Base-by-base conservation (phyloP, 2,113 vertebrate species). In the Falco punctatus region DNA sequence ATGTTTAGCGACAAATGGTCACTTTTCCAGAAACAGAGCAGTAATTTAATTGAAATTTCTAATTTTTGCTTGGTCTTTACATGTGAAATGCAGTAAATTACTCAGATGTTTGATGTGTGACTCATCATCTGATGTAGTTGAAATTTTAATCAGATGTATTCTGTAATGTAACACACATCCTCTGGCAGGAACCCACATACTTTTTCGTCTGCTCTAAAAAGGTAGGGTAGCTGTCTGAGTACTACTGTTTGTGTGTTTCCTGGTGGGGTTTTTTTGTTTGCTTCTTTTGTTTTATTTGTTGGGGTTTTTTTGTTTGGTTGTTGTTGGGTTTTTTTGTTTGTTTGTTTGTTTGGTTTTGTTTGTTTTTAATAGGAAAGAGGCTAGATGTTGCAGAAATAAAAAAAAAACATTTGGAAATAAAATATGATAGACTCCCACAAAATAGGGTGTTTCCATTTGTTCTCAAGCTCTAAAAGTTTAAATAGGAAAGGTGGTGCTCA, bases 41-140 rank as follows among this genome's bases (percentile, higher is more conserved):
- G 51, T 40, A 86, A 70, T 92, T 89, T 85, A 94, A 74, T n/a
- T 64, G 32, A 33, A 33, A 17, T 86, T 95, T 90, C 21, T 86
- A 51, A 75, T 93, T 94, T 96, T 81, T 86, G 8, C 40, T 82
- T 90, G 70, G 20, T 69, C 54, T 96, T 51, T 87, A 78, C 44
- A 48, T 72, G 33, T 66, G 73, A 93, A 90, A 93, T 58, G 17
- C 48, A 59, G 58, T 69, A 84, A 84, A 85, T 87, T 67, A 66
- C 48, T 74, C 44, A 88, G 55, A 51, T 30, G 8, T 89, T 86
- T 78, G 32, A 77, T 57, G 48, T 9, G 1, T 80, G 54, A 87
- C 35, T 64, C 32, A 40, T 16, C 19, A 33, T 44, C 27, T 62
- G 19, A 78, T 24, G 10, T 42, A 69, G 35, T 1, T 69, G 24